Conservation (phyloP, 2,888 invertebrate species). For the Rhamnusium bicolor region DNA sequence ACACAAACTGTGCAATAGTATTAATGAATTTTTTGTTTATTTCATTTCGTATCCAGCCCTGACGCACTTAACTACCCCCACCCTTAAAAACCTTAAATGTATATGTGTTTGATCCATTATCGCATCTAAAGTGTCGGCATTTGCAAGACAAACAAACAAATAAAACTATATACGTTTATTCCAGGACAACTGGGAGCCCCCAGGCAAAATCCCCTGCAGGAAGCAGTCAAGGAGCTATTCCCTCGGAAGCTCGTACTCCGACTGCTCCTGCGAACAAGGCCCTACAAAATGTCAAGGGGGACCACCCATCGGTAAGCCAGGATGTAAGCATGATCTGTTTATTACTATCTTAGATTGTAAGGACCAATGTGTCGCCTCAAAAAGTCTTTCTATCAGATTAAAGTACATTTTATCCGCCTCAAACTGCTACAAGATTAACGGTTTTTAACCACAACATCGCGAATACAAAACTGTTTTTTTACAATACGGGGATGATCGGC, state of each 20-base stretch:
- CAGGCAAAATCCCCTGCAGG: constrained; percentile 85
- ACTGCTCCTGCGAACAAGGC: constrained; percentile 82
- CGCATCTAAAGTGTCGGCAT: neutral
- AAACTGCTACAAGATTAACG: too few relatives aligned
- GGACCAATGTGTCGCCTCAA: neutral
- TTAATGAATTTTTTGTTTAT: too few relatives aligned
- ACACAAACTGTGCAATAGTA: too few relatives aligned
- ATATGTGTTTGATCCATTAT: neutral
- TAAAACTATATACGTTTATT: constrained; percentile 35
- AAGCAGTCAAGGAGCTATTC: constrained; percentile 75
- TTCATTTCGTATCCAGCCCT: neutral
- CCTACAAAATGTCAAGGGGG: constrained; percentile 82
- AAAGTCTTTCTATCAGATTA: too few relatives aligned
- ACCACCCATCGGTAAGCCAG: constrained; percentile 85
- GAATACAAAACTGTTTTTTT: too few relatives aligned
- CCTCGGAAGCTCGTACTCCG: constrained; percentile 74
- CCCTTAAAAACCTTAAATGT: neutral
- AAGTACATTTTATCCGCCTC: too few relatives aligned
- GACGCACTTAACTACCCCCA: neutral
- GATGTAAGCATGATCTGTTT: constrained; percentile 67
- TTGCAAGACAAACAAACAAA: neutral
- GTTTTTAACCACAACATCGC: too few relatives aligned
- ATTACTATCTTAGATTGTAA: constrained; percentile 43
- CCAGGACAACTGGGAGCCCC: constrained; percentile 82
- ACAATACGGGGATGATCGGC: too few relatives aligned